Evolutionary conservation across 2,888 invertebrate species (phyloP).

Genomic region (Sesamia inferens): DNA sequence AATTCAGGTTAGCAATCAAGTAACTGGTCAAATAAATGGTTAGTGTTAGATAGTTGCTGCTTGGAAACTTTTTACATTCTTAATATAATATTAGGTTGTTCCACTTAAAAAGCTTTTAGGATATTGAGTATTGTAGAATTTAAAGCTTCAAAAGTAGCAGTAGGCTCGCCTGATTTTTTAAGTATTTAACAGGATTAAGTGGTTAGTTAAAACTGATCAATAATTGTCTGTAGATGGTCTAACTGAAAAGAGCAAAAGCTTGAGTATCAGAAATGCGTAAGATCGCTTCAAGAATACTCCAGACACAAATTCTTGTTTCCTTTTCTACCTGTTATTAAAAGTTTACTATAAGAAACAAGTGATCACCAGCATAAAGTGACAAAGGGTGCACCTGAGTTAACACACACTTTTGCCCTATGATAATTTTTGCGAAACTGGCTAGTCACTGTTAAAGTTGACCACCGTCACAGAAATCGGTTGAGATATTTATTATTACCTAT

Average conservation of each 20-base stretch:
- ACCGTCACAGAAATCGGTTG: background rate
- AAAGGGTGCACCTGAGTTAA: background rate
- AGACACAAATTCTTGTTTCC: background rate
- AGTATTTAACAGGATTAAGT: background rate
- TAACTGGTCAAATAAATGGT: conserved; percentile 8
- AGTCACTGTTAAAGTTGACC: background rate
- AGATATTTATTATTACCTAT: background rate
- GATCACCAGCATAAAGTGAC: background rate
- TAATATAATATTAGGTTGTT: background rate
- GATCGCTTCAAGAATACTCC: background rate
- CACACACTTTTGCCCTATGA: background rate
- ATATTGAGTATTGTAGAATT: background rate
- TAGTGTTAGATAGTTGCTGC: background rate
- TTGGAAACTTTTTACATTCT: conserved; percentile 4
- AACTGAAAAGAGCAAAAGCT: background rate
- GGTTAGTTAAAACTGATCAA: background rate
- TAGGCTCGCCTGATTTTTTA: background rate
- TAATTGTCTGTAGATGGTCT: background rate
- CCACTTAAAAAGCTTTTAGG: background rate
- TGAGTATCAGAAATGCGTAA: background rate
- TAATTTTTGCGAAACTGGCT: background rate
- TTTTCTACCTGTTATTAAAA: background rate
- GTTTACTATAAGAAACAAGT: background rate
- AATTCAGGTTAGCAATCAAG: conserved; percentile 23
- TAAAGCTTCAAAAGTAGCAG: background rate